Evolutionary conservation across 2,797 vertebrate species (phyloP).

Genomic region (Ficedula albicollis): DNA sequence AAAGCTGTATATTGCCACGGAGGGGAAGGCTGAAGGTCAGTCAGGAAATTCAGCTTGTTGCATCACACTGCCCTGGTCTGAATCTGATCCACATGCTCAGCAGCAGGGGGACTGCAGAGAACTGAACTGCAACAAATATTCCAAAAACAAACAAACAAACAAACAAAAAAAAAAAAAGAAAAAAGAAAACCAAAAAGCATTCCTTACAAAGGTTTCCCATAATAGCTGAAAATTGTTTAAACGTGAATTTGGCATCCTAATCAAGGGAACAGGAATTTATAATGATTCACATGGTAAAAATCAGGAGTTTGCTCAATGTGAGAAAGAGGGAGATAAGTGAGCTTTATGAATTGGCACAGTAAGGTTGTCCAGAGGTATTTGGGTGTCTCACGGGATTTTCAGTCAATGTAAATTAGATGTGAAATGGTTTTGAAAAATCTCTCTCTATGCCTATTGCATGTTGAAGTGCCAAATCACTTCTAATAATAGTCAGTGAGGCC

Average conservation of each 20-base stretch:
- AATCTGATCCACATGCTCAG: neutral
- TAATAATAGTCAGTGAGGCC: neutral
- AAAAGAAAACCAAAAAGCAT: neutral
- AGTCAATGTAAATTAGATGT: constrained; percentile 45
- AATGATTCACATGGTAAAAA: neutral
- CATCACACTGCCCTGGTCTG: neutral
- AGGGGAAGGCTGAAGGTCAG: constrained; percentile 19
- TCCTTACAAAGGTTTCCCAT: neutral
- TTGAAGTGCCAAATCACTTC: constrained; percentile 4
- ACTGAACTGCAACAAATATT: neutral
- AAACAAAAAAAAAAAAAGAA: no score
- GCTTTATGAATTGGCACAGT: constrained; percentile 11
- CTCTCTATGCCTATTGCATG: neutral
- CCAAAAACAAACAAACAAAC: neutral
- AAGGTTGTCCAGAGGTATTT: constrained; percentile 16
- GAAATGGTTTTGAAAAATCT: constrained; percentile 42
- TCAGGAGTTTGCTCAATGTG: neutral
- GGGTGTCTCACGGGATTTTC: neutral
- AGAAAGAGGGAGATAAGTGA: neutral
- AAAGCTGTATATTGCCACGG: neutral
- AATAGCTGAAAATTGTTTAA: neutral
- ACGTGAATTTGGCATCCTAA: neutral
- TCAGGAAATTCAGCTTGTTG: constrained; percentile 31
- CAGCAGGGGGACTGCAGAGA: neutral
- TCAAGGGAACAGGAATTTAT: neutral